A percentile compares a stretch with the other conserved stretches of the same genome.
Evolutionary conservation across 2,797 vertebrate genomes (phyloP).

Genomic region (Ceyx erithaca): DNA sequence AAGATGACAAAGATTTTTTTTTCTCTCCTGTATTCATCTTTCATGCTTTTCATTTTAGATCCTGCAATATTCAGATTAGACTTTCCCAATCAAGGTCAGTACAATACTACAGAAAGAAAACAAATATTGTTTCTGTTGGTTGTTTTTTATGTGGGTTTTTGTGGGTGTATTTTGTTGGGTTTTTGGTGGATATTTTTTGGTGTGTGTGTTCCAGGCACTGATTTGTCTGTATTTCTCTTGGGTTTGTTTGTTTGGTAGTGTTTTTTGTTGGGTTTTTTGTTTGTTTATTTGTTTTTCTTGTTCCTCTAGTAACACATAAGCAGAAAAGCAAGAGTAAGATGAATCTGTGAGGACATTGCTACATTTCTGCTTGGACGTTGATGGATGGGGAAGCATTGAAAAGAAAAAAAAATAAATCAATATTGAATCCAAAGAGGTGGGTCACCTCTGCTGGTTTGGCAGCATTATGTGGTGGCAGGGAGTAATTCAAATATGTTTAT

Average conservation of each 20-base stretch:
- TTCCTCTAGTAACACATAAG: not conserved
- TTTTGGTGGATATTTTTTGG: too few species aligned
- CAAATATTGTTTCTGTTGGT: not conserved
- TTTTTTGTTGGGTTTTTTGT: not conserved
- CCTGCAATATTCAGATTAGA: not conserved
- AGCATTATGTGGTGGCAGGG: rapidly evolving
- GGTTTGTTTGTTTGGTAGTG: not conserved
- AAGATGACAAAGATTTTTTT: not conserved
- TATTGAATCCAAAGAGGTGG: not conserved
- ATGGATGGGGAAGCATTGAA: slow-evolving; percentile 4
- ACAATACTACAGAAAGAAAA: not conserved
- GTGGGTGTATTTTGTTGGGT: too few species aligned
- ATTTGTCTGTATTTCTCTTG: not conserved
- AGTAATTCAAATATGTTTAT: not conserved
- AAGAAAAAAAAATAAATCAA: not conserved
- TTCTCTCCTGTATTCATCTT: not conserved
- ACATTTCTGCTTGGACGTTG: not conserved
- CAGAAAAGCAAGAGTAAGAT: not conserved
- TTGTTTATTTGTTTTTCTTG: not conserved
- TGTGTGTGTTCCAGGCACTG: not conserved
- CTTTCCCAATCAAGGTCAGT: not conserved
- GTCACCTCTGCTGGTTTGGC: not conserved
- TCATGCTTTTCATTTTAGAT: not conserved
- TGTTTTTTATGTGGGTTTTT: not conserved
- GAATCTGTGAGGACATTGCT: not conserved